Conservation (phyloP, 2,113 vertebrate genomes). For the Orientallactaga bullata region DNA sequence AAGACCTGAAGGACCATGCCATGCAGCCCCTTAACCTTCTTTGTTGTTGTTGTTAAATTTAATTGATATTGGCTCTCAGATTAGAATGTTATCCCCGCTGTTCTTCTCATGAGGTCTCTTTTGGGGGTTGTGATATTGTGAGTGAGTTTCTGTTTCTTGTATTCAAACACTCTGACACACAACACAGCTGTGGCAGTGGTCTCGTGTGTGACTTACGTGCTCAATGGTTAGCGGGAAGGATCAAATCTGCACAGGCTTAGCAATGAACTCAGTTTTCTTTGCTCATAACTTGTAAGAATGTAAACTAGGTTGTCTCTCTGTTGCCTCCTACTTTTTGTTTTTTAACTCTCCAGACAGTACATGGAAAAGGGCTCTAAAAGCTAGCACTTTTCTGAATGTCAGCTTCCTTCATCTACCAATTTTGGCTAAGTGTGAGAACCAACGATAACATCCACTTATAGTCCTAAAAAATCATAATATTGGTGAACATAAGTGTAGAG, state of each 20-base stretch:
- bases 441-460: neutral
- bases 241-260: neutral
- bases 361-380: neutral
- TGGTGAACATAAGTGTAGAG: neutral
- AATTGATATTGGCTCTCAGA: neutral
- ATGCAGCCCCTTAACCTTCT: neutral
- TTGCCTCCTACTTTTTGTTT: neutral
- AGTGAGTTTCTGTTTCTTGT: neutral
- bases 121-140: neutral
- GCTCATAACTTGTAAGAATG: neutral
- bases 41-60: neutral
- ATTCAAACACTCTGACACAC: neutral
- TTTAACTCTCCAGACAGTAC: neutral
- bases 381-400: neutral
- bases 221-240: neutral
- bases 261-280: neutral
- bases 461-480: neutral
- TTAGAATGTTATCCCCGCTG: neutral
- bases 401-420: conserved; percentile 9
- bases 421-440: conserved; percentile 7
- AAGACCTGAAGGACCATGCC: neutral
- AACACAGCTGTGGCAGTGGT: neutral
- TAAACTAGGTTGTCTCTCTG: conserved; percentile 44
- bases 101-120: neutral
- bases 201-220: neutral